Conservation (phyloP, 1,140 invertebrate genomes). For the Diprion similis region DNA sequence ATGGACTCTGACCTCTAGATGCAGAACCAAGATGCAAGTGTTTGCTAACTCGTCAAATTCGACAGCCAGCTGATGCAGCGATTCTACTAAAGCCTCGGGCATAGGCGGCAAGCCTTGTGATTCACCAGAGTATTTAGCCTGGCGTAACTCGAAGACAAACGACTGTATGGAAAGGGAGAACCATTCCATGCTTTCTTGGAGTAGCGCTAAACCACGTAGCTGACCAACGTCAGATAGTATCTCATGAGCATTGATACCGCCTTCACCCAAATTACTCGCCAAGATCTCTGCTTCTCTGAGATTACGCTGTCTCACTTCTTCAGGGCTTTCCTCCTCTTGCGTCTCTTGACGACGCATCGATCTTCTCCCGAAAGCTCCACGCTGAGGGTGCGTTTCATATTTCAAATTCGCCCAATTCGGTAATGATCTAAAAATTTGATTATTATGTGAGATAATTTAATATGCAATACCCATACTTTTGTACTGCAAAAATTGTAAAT, state of each 20-base stretch:
- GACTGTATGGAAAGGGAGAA: conserved; percentile 45
- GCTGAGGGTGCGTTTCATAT: conserved; percentile 57
- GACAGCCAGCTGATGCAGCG: conserved; percentile 67
- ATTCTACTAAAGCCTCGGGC: conserved; percentile 43
- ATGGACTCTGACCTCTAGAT: conserved; percentile 77
- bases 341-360: conserved; percentile 61
- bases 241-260: conserved; percentile 83
- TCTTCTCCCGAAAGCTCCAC: conserved; percentile 34
- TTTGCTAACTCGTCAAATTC: conserved; percentile 90
- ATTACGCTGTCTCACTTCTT: conserved; percentile 82
- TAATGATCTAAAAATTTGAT: conserved; percentile 68
- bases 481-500: conserved; percentile 9
- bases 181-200: conserved; percentile 91
- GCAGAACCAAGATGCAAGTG: conserved; percentile 88
- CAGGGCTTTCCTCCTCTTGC: conserved; percentile 73
- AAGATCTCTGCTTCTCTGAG: conserved; percentile 91
- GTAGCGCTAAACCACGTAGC: conserved; percentile 81
- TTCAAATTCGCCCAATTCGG: conserved; percentile 85
- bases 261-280: conserved; percentile 86
- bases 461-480: neutral
- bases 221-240: conserved; percentile 81
- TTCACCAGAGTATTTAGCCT: conserved; percentile 37
- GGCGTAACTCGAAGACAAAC: conserved; percentile 40
- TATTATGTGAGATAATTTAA: no score
- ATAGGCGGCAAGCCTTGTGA: conserved; percentile 52